Evolutionary conservation across 2,797 vertebrate genomes (phyloP), one percentile per base, ranked within the genome.

Genomic region (Rhinoraja longicauda): DNA sequence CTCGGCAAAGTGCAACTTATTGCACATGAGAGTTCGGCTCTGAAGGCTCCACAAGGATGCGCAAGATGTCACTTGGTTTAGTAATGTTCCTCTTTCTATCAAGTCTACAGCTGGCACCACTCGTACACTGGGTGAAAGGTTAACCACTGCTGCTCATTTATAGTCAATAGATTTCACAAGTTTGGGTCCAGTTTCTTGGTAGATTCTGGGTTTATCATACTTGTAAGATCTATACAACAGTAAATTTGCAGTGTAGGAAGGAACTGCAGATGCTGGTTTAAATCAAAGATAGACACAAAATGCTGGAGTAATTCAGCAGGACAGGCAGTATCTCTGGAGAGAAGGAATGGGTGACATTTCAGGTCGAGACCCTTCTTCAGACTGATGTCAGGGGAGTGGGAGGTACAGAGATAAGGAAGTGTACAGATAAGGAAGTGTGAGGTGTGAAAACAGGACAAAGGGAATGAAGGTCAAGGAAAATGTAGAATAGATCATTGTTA

Each of bases 1-100:
- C 81, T 59, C 62, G 82, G 29, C 82, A 86, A 59, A 86, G 82
- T 62, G 82, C 82, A 86, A 57, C 7, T 86, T 86, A 26, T 59
- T 59, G 13, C 29, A 19, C 4, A 62, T 29, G 4, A 15, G 82
- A 81, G 53, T 45, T 53, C 81, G 39, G 1, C 17, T 45, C 24
- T 81, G 39, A n/a, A 62, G 59, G 57, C 29, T 86, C n/a, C 57
- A 62, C 82, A 86, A 45, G 15, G 82, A 13, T 86, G 57, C 57
- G 17, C 29, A 59, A 5, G 4, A 62, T n/a, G 26, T 29, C 29
- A 12, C 10, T 86, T 0, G 12, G 82, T 62, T 62, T n/a, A 32
- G 57, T 53, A 62, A 62, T 6, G 29, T 62, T 86, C 29, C 29
- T 29, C 82, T 62, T 62, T 84, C 81, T 84, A 84, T 84, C 26